A percentile compares a stretch with the other conserved stretches of the same genome.
These are phyloP conservation scores for Drosophila ohnishii DNA, from an alignment of 1,140 invertebrate species.

Conservation along the genomic window DNA sequence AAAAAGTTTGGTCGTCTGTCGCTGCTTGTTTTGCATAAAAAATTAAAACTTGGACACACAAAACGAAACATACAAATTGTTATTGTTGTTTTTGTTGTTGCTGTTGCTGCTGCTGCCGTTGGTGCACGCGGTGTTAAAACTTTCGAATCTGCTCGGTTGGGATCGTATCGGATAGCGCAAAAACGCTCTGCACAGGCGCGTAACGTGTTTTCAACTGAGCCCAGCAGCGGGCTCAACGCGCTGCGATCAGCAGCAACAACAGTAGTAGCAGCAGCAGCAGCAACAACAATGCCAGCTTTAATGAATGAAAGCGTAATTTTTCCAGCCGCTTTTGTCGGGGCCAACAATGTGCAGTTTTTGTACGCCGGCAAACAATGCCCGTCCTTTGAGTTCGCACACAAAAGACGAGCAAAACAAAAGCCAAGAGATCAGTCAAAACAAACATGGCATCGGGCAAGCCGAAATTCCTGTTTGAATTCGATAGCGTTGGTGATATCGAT, in stretches of 20 bases:
- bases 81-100: conserved; percentile 32
- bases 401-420: conserved; percentile 46
- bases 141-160: conserved; percentile 54
- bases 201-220: conserved; percentile 78
- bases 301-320: conserved; percentile 76
- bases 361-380: conserved; percentile 56
- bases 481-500: conserved; percentile 9
- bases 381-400: conserved; percentile 68
- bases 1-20: conserved; percentile 33
- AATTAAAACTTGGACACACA: conserved; percentile 64
- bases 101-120: conserved; percentile 15
- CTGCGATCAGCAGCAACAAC: conserved; percentile 10
- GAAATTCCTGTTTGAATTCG: conserved; percentile 10
- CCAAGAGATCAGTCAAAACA: conserved; percentile 14
- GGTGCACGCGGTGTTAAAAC: conserved; percentile 59
- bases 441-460: neutral
- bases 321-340: conserved; percentile 54
- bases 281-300: conserved; percentile 67
- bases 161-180: conserved; percentile 43
- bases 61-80: conserved; percentile 56
- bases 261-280: conserved; percentile 14
- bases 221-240: conserved; percentile 43
- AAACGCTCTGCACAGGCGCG: conserved; percentile 73
- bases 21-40: conserved; percentile 70
- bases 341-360: conserved; percentile 71